A percentile compares a stretch with the other conserved stretches of the same genome.
Evolutionary conservation across 2,113 vertebrate genomes (phyloP).

Genomic region (Channa maculata): DNA sequence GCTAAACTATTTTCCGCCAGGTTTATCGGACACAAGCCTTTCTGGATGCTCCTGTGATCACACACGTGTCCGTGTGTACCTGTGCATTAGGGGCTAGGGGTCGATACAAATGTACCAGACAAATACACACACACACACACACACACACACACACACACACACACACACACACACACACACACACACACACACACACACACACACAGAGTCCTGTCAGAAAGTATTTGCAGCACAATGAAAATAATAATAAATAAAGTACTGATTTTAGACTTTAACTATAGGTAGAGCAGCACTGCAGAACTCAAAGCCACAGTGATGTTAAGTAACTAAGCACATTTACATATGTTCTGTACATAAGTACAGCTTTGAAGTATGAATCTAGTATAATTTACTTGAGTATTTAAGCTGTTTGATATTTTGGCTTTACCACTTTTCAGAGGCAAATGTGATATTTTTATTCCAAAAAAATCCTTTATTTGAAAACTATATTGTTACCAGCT

Average conservation of each 20-base stretch:
- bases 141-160: neutral
- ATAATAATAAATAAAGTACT: neutral
- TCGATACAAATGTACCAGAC: neutral
- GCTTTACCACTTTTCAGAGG: no score
- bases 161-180: neutral
- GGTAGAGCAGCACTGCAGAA: conserved; percentile 20
- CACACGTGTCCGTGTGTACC: conserved; percentile 27
- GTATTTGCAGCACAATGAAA: neutral
- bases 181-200: neutral
- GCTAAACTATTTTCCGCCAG: no score
- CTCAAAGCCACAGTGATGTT: neutral
- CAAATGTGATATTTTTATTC: no score
- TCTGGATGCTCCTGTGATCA: conserved; percentile 13
- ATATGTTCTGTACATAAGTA: no score
- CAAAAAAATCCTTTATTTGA: no score
- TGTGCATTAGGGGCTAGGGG: neutral
- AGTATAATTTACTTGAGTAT: no score
- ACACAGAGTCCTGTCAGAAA: neutral
- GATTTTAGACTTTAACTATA: neutral
- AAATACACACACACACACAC: neutral
- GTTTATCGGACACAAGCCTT: conserved; percentile 5
- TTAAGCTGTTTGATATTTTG: no score
- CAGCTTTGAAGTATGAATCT: no score
- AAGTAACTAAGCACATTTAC: no score
- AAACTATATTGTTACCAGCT: no score